Base-by-base conservation (phyloP, 2,113 vertebrate species). In the Ornithorhynchus anatinus region DNA sequence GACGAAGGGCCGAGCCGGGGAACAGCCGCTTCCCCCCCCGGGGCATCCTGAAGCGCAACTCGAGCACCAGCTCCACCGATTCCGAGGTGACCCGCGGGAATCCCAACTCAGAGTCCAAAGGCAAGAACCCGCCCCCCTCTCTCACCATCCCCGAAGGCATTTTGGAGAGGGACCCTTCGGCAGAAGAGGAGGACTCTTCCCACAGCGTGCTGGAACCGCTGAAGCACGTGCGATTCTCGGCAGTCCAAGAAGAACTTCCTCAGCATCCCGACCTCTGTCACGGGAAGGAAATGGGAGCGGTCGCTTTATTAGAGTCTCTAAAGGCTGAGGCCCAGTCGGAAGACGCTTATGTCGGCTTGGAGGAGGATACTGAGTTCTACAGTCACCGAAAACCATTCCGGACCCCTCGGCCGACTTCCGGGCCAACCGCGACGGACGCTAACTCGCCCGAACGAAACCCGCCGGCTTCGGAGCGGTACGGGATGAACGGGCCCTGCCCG, bases 191-290 rank as follows among this genome's bases (percentile, higher is more conserved):
- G 53, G 62, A 76, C 6, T 54, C 53, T 5, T 48, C 58, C 2
- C 62, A 77, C 31, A 79, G 48, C 66, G 90, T 85, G 4, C 47
- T 81, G 47, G 95, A 96, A 66, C 93, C 88, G 36, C 61, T 84
- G 23, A 97, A 96, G 67, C 95, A 96, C 58, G 95, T 95, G 77
- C 92, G 93, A 44, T 96, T 96, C 69, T 94, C 90, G 7, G 72
- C 91, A 5, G 42, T 57, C 43, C 73, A 79, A 60, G 84, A 63
- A 12, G 71, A 77, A n/a, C 62, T 76, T 84, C 85, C 79, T 17
- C 74, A 75, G 63, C 84, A 71, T 22, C 48, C 72, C 6, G 53
- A 83, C n/a, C 47, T 80, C 4, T 73, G 61, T 6, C 78, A 54
- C 1, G 48, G 70, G n/a, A 84, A 47, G 53, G 91, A 94, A 81